phyloP scores from a whole-genome alignment of 1,140 invertebrate genomes.

The Diploscapter pachys region DNA sequence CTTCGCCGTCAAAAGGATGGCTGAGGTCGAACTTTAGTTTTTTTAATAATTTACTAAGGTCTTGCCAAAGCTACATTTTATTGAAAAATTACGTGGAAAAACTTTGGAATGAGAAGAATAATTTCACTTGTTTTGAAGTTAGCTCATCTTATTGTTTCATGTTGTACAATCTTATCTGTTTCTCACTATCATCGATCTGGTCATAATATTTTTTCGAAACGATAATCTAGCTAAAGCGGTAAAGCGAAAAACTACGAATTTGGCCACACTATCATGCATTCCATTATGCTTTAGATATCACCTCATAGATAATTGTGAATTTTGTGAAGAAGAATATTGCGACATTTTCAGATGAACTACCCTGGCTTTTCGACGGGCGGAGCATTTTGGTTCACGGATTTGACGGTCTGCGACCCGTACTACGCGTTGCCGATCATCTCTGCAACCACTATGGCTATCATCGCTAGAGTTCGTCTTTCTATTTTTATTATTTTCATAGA shows the following conservation, averaged over 20 bases:
- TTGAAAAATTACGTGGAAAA: not conserved
- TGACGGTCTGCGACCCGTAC: slow-evolving; percentile 83
- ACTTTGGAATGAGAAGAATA: too few relatives aligned
- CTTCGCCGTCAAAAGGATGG: slow-evolving; percentile 55
- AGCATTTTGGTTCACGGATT: slow-evolving; percentile 83
- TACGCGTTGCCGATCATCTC: slow-evolving; percentile 82
- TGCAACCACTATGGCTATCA: slow-evolving; percentile 73
- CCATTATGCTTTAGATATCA: not conserved
- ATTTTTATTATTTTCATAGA: slow-evolving; percentile 20
- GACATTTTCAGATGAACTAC: slow-evolving; percentile 29
- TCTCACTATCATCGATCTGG: not conserved
- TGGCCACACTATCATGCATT: not conserved
- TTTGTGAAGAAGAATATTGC: not conserved
- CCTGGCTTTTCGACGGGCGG: slow-evolving; percentile 77
- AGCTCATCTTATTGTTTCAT: too few relatives aligned
- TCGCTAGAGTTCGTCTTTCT: slow-evolving; percentile 70
- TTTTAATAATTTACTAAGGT: not conserved
- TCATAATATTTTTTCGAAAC: not conserved
- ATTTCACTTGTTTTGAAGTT: too few relatives aligned
- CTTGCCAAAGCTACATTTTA: not conserved
- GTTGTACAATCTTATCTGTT: slow-evolving; percentile 37
- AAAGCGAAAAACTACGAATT: not conserved
- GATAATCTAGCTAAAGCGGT: not conserved
- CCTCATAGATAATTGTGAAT: too few relatives aligned
- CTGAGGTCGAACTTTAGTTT: slow-evolving; percentile 14